phyloP scores from a whole-genome alignment of 2,888 invertebrate genomes.

The Campaea margaritaria region DNA sequence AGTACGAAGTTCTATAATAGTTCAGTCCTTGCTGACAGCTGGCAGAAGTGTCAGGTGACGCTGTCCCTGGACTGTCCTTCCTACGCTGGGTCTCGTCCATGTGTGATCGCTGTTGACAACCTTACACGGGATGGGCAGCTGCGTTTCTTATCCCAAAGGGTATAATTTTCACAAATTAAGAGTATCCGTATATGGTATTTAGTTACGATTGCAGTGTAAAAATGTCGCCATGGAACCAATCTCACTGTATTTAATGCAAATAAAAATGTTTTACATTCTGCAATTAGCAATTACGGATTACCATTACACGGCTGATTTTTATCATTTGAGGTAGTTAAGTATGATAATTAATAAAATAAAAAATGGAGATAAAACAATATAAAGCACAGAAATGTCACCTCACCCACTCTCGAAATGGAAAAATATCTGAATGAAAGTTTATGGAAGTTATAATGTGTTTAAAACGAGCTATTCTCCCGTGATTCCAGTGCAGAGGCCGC shows the following conservation, averaged over 20 bases:
- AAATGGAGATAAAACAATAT: constrained; percentile 12
- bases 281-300: constrained; percentile 19
- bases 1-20: no score
- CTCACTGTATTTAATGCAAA: constrained; percentile 7
- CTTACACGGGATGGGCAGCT: background rate
- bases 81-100: no score
- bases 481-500: background rate
- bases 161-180: constrained; percentile 4
- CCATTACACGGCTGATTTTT: constrained; percentile 24
- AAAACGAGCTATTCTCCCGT: constrained; percentile 11
- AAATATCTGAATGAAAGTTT: constrained; percentile 12
- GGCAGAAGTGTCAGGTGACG: no score
- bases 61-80: no score
- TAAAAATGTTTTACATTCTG: constrained; percentile 21
- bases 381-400: constrained; percentile 7
- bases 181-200: constrained; percentile 8
- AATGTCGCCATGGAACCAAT: constrained; percentile 1
- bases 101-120: no score
- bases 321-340: constrained; percentile 9
- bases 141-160: background rate
- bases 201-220: constrained; percentile 1
- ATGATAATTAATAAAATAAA: constrained; percentile 2
- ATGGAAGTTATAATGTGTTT: constrained; percentile 32
- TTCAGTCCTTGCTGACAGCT: no score
- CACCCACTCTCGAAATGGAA: constrained; percentile 1